A percentile compares a stretch with the other conserved stretches of the same genome.
Evolutionary conservation across 2,797 vertebrate species (phyloP).

Genomic region (Decapterus maruadsi): DNA sequence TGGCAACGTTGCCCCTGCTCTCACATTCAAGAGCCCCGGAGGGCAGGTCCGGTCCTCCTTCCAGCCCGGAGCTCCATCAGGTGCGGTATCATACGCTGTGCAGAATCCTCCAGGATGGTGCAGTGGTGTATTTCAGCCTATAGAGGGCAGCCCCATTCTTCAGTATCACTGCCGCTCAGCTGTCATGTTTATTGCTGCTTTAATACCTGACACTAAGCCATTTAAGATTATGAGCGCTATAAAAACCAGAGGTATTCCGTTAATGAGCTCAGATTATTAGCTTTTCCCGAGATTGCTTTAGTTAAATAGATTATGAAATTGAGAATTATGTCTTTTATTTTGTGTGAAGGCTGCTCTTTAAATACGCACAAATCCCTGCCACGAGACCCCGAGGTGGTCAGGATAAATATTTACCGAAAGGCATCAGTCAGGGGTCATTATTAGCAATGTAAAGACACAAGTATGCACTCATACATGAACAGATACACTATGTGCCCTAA

Average conservation of each 20-base stretch:
- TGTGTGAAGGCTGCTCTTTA: conserved; percentile 61
- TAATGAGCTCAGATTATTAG: conserved; percentile 73
- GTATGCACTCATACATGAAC: conserved; percentile 50
- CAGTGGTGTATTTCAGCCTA: conserved; percentile 40
- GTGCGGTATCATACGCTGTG: conserved; percentile 70
- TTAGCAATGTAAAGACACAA: conserved; percentile 61
- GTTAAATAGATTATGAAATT: conserved; percentile 74
- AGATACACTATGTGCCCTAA: conserved; percentile 51
- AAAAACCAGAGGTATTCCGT: conserved; percentile 71
- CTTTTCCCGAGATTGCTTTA: conserved; percentile 54
- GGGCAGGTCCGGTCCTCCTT: conserved; percentile 78
- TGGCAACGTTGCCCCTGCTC: conserved; percentile 67
- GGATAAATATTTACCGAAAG: conserved; percentile 73
- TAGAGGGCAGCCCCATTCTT: conserved; percentile 65
- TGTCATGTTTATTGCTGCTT: conserved; percentile 51
- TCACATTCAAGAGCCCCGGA: conserved; percentile 79
- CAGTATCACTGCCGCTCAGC: conserved; percentile 27
- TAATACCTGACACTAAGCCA: conserved; percentile 59
- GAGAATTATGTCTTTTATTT: conserved; percentile 67
- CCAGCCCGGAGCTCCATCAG: conserved; percentile 85
- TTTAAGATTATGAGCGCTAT: conserved; percentile 70
- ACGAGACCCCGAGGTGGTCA: conserved; percentile 43
- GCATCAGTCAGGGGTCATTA: conserved; percentile 59
- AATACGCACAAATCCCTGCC: conserved; percentile 42
- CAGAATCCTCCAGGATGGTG: conserved; percentile 12